Evolutionary conservation across 2,888 invertebrate genomes (phyloP).

Genomic region (Andrena trimmerana): DNA sequence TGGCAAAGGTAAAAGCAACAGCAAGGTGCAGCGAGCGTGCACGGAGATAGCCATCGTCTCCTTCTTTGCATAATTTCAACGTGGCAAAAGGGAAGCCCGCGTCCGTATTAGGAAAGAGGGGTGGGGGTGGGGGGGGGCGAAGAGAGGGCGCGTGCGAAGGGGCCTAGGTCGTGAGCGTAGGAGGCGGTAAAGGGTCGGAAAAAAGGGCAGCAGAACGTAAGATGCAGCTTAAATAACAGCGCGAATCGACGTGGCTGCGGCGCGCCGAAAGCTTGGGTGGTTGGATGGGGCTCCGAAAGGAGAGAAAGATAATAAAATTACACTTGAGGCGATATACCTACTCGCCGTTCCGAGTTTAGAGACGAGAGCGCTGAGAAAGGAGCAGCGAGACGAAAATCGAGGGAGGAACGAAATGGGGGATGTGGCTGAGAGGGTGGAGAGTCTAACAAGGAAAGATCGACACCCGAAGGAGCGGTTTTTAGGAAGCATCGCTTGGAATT

Average conservation of each 20-base stretch:
- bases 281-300: constrained; percentile 37
- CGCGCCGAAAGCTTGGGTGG: constrained; percentile 23
- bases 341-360: constrained; percentile 28
- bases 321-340: constrained; percentile 68
- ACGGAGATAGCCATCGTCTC: constrained; percentile 77
- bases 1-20: constrained; percentile 54
- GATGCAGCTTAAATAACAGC: constrained; percentile 76
- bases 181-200: constrained; percentile 29
- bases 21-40: constrained; percentile 42
- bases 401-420: neutral
- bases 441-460: neutral
- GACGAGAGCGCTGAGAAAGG: neutral
- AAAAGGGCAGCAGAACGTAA: constrained; percentile 67
- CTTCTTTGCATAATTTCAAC: constrained; percentile 80
- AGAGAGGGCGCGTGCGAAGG: constrained; percentile 17
- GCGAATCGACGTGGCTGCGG: constrained; percentile 50
- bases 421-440: neutral
- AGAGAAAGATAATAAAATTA: constrained; percentile 78
- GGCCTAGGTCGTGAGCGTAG: neutral
- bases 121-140: neutral
- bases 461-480: neutral
- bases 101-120: constrained; percentile 46
- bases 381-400: neutral
- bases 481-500: neutral
- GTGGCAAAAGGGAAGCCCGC: constrained; percentile 56